Evolutionary conservation across 2,888 invertebrate genomes (phyloP).

Genomic region (Pachliopta kotzebuea): DNA sequence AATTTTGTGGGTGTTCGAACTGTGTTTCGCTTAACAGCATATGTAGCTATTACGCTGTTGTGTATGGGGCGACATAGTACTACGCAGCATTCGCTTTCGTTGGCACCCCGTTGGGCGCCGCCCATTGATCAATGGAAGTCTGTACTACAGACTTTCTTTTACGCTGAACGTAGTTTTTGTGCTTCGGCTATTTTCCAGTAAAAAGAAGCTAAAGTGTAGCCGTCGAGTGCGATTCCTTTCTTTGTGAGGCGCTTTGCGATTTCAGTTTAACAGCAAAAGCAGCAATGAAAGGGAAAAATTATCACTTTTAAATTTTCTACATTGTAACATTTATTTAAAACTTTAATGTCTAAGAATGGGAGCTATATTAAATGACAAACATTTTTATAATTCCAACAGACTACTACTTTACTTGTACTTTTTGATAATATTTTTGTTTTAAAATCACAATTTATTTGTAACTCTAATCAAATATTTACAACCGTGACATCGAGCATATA

Average conservation of each 20-base stretch:
- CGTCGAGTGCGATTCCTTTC: slow-evolving; percentile 24
- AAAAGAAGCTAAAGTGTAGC: slow-evolving; percentile 26
- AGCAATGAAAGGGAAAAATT: slow-evolving; percentile 16
- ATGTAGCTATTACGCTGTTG: slow-evolving; percentile 31
- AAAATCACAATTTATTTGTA: too few relatives aligned
- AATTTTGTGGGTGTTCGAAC: slow-evolving; percentile 29
- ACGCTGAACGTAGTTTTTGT: slow-evolving; percentile 56
- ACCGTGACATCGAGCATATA: too few relatives aligned
- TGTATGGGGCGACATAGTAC: slow-evolving; percentile 32
- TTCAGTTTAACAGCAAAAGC: slow-evolving; percentile 34
- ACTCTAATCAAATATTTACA: too few relatives aligned
- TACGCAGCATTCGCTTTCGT: slow-evolving; percentile 69
- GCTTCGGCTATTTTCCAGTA: slow-evolving; percentile 40
- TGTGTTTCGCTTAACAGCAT: slow-evolving; percentile 33
- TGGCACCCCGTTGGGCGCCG: slow-evolving; percentile 52
- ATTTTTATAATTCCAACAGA: background rate
- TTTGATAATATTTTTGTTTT: too few relatives aligned
- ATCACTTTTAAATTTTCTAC: slow-evolving; percentile 1
- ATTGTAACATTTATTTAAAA: background rate
- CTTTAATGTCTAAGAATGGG: background rate
- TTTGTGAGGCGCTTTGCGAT: slow-evolving; percentile 20
- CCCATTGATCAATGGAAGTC: slow-evolving; percentile 69
- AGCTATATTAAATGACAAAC: background rate
- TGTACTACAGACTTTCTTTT: slow-evolving; percentile 64
- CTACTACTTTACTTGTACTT: background rate